phyloP scores from a whole-genome alignment of 2,888 invertebrate genomes.

The Conchocele bisecta region DNA sequence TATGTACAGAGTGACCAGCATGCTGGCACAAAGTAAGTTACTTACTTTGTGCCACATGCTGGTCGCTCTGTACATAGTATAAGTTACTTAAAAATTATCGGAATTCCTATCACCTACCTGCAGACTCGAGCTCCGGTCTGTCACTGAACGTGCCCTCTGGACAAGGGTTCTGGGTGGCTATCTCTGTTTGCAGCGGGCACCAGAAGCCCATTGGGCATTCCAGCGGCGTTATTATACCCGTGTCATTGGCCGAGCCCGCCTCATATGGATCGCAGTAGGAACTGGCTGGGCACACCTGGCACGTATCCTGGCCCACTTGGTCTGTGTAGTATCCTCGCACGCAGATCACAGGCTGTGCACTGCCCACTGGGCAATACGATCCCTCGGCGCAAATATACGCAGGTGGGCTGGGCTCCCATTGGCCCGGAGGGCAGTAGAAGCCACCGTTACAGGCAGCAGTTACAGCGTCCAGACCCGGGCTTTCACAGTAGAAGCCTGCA shows the following conservation, averaged over 20 bases:
- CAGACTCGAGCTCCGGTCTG: conserved; percentile 31
- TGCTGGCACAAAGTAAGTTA: no score
- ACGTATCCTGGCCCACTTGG: conserved; percentile 57
- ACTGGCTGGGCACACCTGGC: conserved; percentile 70
- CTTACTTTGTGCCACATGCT: no score
- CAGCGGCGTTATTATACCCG: conserved; percentile 73
- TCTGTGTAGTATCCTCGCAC: conserved; percentile 74
- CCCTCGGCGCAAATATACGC: conserved; percentile 74
- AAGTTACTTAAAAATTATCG: no score
- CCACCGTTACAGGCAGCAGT: conserved; percentile 73
- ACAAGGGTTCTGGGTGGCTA: conserved; percentile 75
- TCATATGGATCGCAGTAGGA: conserved; percentile 80
- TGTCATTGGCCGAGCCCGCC: conserved; percentile 65
- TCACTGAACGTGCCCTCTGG: conserved; percentile 73
- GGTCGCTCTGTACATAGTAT: no score
- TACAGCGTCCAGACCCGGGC: conserved; percentile 68
- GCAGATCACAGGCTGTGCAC: conserved; percentile 70
- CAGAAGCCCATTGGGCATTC: conserved; percentile 77
- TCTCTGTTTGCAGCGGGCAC: conserved; percentile 76
- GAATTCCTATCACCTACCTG: conserved; percentile 53
- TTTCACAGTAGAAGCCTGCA: conserved; percentile 77
- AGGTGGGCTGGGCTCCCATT: conserved; percentile 69
- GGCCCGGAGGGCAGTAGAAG: conserved; percentile 80
- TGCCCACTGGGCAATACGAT: conserved; percentile 76
- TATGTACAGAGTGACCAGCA: no score